Evolutionary conservation across 2,888 invertebrate species (phyloP), one percentile per base, ranked within the genome.

Genomic region (Petrolisthes manimaculis): DNA sequence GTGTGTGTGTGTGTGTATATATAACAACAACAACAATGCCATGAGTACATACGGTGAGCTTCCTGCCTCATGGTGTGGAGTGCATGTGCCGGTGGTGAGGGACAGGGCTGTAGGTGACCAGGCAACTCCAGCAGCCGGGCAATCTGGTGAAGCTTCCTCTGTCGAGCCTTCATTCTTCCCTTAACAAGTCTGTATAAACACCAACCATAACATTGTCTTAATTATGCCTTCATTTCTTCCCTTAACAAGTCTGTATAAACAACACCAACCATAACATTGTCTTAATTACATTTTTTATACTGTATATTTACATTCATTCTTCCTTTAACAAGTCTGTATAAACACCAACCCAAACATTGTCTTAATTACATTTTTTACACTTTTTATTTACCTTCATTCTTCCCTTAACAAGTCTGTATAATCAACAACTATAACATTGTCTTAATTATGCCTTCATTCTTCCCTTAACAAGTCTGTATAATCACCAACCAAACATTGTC

Each of bases 131-230:
- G 94, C 12, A 99, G 94, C 67, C 96, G 95, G 0, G 98, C 98
- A 86, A 99, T 99, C 93, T 98, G 97, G 92, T 96, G 96, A 96
- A 99, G 97, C 93, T 99, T 99, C 93, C 97, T 97, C 92, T 98
- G 98, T 0, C 99, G 95, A 0, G 99, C 98, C 93, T 97, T 98
- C 92, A 97, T 96, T 67, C 98, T 95, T 55, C 98, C 98, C 95
- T 97, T 94, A 9, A 93, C 93, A 67, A 94, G 92, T 88, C 94
- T 93, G 92, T 91, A 91, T 91, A 61, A 61, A n/a, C 37, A 37
- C 37, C 37, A 37, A 37, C 37, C 37, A 37, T 37, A 37, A 37
- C 37, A 37, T 37, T 37, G 37, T 37, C 37, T 37, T 37, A 37
- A 37, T 37, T 2, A 0, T 37, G 2, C 98, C 93, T 97, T 98